These are phyloP conservation scores for Zonotrichia albicollis DNA, from an alignment of 2,797 vertebrate species.

Conservation along the genomic window DNA sequence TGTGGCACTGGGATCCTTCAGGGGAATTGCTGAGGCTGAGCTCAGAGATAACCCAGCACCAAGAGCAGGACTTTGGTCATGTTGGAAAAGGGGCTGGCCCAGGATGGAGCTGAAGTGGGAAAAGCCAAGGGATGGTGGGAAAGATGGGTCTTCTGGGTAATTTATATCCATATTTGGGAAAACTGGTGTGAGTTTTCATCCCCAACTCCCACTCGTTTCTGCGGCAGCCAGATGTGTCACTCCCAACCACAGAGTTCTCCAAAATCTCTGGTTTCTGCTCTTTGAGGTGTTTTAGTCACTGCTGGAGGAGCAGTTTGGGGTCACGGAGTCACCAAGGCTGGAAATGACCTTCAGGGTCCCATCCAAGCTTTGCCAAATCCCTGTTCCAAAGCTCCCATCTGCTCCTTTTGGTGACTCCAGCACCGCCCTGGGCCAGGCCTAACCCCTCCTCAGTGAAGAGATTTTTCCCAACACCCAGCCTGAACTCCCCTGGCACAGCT, in stretches of 20 bases:
- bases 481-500: background rate
- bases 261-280: background rate
- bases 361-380: too few relatives aligned
- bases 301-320: background rate
- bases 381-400: background rate
- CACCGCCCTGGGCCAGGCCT: background rate
- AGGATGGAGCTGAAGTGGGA: background rate
- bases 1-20: fast-evolving
- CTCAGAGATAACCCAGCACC: background rate
- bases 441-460: background rate
- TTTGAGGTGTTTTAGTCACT: background rate
- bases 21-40: background rate
- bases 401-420: background rate
- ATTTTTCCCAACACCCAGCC: background rate
- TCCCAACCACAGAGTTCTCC: fast-evolving
- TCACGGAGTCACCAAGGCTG: background rate
- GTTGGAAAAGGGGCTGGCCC: too few relatives aligned
- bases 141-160: background rate
- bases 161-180: background rate
- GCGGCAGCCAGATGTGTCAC: fast-evolving
- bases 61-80: background rate
- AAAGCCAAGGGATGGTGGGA: background rate
- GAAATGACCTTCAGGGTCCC: background rate
- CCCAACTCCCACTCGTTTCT: background rate
- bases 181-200: background rate